Evolutionary conservation across 2,888 invertebrate species (phyloP), one percentile per base, ranked within the genome.

Genomic region (Epirrhoe alternata): DNA sequence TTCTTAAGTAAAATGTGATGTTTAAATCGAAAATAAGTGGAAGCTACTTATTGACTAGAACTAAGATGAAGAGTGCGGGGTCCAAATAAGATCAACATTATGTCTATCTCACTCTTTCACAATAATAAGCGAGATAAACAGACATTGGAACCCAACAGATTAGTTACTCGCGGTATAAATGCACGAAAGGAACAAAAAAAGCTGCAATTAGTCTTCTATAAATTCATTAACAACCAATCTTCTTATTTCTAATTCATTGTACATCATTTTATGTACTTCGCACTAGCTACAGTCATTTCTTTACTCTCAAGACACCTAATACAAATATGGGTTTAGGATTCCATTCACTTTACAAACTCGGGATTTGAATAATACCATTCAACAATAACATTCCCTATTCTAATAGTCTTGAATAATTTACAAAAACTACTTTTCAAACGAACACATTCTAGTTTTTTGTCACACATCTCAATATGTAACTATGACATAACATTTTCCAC

Each of bases 1-100:
- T 74, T 45, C 51, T 72, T 74, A 71, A 62, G 65, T 72, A 75
- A 77, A 81, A 79, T 88, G 89, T 89, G 89, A 89, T 89, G 89
- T 73, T 78, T 55, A 77, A 64, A 79, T 70, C 58, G 69, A 71
- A 78, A 77, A 68, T 56, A 72, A 74, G 80, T 85, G 89, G 88
- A 89, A 89, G 88, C 81, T 81, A 78, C 76, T 78, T 74, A 72
- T 80, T 90, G 90, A 91, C 91, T 91, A 91, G 91, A 91, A 85
- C 83, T 87, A 85, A 82, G 76, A 75, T 68, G 77, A 82, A 83
- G 77, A 50, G 16, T 66, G 55, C 42, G 35, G 49, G 56, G 52
- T 52, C 24, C 50, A 47, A 55, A 30, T 58, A 59, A 53, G 10
- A 17, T 8, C 30, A 50, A 35, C 31, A 49, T 24, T 33, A 7